Evolutionary conservation across 2,113 vertebrate genomes (phyloP), one percentile per base, ranked within the genome.

Genomic region (Hucho hucho): DNA sequence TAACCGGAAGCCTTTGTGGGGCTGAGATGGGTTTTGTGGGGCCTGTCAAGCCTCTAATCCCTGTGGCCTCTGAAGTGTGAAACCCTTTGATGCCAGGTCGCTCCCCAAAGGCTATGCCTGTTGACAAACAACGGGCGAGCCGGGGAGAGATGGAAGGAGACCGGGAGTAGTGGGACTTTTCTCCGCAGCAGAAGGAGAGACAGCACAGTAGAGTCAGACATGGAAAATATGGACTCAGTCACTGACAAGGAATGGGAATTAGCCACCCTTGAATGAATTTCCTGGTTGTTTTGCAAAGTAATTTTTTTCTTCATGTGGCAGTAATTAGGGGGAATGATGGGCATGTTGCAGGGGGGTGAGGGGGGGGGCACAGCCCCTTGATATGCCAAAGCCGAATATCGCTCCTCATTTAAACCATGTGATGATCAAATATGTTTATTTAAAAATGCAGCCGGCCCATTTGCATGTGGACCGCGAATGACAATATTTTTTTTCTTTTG

Each of bases 31-130:
- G 88, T 89, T 91, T 89, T 91, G 85, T 90, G 87, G 90, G 49
- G 87, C 75, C 89, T 91, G 90, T 92, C 92, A 91, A 90, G 87
- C 89, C 89, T 89, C 91, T 94, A 93, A 93, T 94, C 93, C 92
- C 92, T 90, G 92, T 92, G 90, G 89, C 89, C 92, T 89, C 86
- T 92, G 90, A 93, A 91, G 90, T 93, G 92, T 94, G 92, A 94
- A 93, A 86, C 90, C 87, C 90, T 94, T 94, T 94, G 93, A 94
- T 93, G 92, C 87, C 90, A 87, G 92, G 91, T 90, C 86, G 88
- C 83, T 84, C 89, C 87, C 89, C 86, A 89, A 87, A 88, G 87
- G 87, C 88, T 89, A 82, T 87, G 89, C 86, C 91, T 92, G 92
- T 93, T 92, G 91, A 93, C 91, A 92, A 93, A 93, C 89, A 92